Conservation (phyloP, 2,113 vertebrate genomes). For the Argyrosomus japonicus region DNA sequence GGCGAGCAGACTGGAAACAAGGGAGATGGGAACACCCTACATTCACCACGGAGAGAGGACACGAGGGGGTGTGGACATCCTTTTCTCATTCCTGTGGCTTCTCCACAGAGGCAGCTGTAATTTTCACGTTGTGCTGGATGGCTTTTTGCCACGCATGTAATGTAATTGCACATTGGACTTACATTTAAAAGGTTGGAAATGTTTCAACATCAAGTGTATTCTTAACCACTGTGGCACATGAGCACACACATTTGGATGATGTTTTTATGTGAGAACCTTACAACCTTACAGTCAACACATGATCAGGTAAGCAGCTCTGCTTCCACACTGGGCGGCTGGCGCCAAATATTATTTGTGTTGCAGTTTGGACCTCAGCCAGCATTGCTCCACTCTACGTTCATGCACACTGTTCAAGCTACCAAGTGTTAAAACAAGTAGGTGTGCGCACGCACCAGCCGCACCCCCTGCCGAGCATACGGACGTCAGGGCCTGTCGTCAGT, state of each 20-base stretch:
- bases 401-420: not conserved
- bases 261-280: not conserved
- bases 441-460: not conserved
- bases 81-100: slow-evolving; percentile 48
- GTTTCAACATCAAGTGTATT: not conserved
- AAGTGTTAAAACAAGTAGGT: not conserved
- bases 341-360: not conserved
- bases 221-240: not conserved
- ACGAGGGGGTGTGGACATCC: slow-evolving; percentile 24
- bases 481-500: not conserved
- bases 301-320: not conserved
- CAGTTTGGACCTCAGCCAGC: not conserved
- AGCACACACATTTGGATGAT: not conserved
- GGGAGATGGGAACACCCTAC: slow-evolving; percentile 4
- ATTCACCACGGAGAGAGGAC: slow-evolving; percentile 1
- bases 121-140: not conserved
- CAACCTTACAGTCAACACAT: not conserved
- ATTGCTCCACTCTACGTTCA: not conserved
- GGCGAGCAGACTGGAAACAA: not conserved
- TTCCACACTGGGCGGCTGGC: not conserved
- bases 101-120: not conserved
- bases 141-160: not conserved
- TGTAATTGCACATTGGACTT: not conserved
- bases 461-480: slow-evolving; percentile 3
- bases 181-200: not conserved